Evolutionary conservation across 1,140 invertebrate species (phyloP), one percentile per base, ranked within the genome.

Genomic region (Megathymus violae): DNA sequence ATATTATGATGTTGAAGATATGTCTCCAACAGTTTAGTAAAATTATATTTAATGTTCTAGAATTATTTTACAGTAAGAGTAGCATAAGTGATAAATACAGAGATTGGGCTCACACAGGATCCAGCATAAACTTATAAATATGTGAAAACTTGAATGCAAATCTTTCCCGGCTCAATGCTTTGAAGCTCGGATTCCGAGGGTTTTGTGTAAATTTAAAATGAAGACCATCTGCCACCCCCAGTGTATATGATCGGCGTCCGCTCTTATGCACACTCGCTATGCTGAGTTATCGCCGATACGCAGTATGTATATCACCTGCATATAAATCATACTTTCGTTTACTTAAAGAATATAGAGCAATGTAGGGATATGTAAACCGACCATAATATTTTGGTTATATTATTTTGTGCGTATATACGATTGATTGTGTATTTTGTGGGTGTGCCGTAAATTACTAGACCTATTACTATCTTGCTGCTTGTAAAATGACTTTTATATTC

Each of bases 91-190:
- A n/a, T n/a, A n/a, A n/a, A n/a, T n/a, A n/a, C n/a, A n/a, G n/a
- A n/a, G n/a, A n/a, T n/a, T n/a, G n/a, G n/a, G n/a, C n/a, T n/a
- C n/a, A n/a, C n/a, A n/a, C n/a, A n/a, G n/a, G n/a, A n/a, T n/a
- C n/a, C n/a, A n/a, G n/a, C n/a, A n/a, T 46, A 67, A 52, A 68
- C 25, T 48, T 40, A 9, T 16, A 25, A 41, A 47, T 60, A 27
- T 50, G 47, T 46, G 44, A 34, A 41, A 22, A n/a, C 9, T 3
- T 13, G 3, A 34, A 46, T 47, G 16, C 13, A 22, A 41, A 5
- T 48, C 19, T 17, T 40, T 38, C 6, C 9, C 43, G 43, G 2
- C 16, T 3, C 19, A 22, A 44, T 10, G 15, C 40, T 43, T 7
- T 6, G 7, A 11, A 44, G 7, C 43, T 10, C 10, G 22, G 19